phyloP scores from a whole-genome alignment of 2,888 invertebrate species.

The Leptopilina syphax region DNA sequence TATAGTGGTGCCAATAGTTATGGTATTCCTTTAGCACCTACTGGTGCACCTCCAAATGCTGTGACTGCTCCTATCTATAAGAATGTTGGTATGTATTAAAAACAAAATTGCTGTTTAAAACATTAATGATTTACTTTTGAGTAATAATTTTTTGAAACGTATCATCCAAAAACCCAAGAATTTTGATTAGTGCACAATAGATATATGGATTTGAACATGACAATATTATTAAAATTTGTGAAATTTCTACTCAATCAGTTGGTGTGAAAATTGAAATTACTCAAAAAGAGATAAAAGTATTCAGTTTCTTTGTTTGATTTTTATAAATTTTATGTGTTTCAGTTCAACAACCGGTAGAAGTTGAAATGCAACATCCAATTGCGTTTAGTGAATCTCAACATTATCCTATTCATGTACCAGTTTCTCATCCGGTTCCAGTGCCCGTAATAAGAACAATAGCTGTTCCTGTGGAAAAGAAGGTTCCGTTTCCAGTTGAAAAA shows the following conservation, averaged over 20 bases:
- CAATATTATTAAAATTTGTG: no score
- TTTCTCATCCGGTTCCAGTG: conserved; percentile 83
- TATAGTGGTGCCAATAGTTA: background rate
- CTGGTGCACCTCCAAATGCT: conserved; percentile 80
- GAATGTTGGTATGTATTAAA: conserved; percentile 78
- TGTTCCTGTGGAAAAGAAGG: conserved; percentile 84
- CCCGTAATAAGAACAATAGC: conserved; percentile 84
- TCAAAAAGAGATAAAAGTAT: no score
- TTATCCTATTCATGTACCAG: conserved; percentile 83
- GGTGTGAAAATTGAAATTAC: no score
- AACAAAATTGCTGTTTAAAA: background rate
- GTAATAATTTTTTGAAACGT: no score
- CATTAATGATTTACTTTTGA: background rate
- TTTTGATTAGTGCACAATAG: no score
- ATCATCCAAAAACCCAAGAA: no score
- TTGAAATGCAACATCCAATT: conserved; percentile 80
- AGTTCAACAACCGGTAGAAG: conserved; percentile 81
- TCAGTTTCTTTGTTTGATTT: background rate
- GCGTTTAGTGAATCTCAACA: conserved; percentile 81
- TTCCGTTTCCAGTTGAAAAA: conserved; percentile 84
- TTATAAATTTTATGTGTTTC: conserved; percentile 77
- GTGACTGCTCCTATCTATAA: conserved; percentile 83
- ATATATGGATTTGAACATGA: no score
- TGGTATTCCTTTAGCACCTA: background rate
- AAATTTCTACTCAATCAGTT: no score